A percentile compares a stretch with the other conserved stretches of the same genome.
phyloP scores from a whole-genome alignment of 1,140 invertebrate species.

The Armadillidium nasatum region DNA sequence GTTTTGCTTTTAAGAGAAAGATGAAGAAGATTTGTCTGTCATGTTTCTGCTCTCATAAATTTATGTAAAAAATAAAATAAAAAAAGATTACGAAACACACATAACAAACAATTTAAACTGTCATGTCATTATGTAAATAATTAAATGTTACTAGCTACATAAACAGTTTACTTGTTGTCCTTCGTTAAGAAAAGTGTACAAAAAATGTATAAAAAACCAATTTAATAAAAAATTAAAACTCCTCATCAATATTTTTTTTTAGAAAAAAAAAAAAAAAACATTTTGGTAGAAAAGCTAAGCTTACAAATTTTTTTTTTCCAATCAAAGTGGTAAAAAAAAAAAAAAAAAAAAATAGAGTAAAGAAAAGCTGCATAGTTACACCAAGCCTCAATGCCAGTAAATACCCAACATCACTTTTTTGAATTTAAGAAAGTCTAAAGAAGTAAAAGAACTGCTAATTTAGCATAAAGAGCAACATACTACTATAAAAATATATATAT shows the following conservation, averaged over 20 bases:
- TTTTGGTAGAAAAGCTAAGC: conserved; percentile 1
- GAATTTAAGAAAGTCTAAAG: background rate
- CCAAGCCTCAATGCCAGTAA: conserved; percentile 6
- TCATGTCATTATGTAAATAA: too few species aligned
- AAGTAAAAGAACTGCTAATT: background rate
- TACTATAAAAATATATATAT: background rate
- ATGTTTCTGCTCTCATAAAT: too few species aligned
- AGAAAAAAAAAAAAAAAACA: conserved; percentile 14
- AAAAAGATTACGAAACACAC: too few species aligned
- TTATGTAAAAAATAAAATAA: too few species aligned
- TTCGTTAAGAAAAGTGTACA: too few species aligned
- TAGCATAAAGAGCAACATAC: background rate
- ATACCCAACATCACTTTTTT: background rate
- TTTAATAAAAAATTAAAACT: background rate
- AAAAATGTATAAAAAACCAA: background rate
- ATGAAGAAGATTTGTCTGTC: too few species aligned
- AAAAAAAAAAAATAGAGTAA: conserved; percentile 21
- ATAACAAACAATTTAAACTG: too few species aligned
- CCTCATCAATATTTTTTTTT: too few species aligned
- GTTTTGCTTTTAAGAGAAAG: background rate
- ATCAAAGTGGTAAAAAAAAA: too few species aligned
- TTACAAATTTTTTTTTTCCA: conserved; percentile 21
- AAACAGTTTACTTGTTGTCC: too few species aligned
- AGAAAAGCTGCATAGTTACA: conserved; percentile 34
- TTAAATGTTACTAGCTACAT: too few species aligned